phyloP scores from a whole-genome alignment of 2,113 vertebrate species.

The Trachemys scripta region DNA sequence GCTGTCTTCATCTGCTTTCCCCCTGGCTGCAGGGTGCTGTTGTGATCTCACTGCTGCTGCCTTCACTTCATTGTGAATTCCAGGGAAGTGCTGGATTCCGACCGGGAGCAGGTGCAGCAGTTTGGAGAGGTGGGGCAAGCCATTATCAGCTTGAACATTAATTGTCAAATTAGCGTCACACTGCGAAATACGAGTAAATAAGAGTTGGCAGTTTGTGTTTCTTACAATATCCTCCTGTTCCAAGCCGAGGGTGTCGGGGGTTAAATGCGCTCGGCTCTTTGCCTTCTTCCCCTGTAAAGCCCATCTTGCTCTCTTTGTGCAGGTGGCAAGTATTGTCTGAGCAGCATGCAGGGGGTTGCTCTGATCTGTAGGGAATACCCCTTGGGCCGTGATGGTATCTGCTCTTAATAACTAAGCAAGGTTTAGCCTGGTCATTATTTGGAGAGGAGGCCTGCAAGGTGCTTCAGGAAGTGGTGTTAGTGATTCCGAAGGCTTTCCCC shows the following conservation, averaged over 20 bases:
- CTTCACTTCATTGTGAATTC: constrained; percentile 17
- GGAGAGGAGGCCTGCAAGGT: not conserved
- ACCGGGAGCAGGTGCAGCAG: constrained; percentile 62
- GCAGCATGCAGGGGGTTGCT: accelerated
- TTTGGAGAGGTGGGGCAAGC: constrained; percentile 19
- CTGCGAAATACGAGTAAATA: not conserved
- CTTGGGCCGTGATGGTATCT: no score
- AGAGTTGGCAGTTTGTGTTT: not conserved
- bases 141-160: constrained; percentile 30
- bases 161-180: constrained; percentile 51
- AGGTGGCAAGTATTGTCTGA: not conserved
- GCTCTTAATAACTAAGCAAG: not conserved
- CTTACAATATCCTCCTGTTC: not conserved
- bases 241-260: not conserved
- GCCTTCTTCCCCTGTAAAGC: not conserved
- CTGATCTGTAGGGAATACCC: not conserved
- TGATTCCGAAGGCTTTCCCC: not conserved
- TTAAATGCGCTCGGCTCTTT: not conserved
- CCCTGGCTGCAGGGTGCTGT: not conserved
- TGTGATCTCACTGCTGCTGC: not conserved
- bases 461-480: not conserved
- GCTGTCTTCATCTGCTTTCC: not conserved
- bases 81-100: not conserved
- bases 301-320: not conserved
- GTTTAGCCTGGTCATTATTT: not conserved